Base-by-base conservation (phyloP, 1,140 invertebrate genomes). In the Pristionchus pacificus region DNA sequence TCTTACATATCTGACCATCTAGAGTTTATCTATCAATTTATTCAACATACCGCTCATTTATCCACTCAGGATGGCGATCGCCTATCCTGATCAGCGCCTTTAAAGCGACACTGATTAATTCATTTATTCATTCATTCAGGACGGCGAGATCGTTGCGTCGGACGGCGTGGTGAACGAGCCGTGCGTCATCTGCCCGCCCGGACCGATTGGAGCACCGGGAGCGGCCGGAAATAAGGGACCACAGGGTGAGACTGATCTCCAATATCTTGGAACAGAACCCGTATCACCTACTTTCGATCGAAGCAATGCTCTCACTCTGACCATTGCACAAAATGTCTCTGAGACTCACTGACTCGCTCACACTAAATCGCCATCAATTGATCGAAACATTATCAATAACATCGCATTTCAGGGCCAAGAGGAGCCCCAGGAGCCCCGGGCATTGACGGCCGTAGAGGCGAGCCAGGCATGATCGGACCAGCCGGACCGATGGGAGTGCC, bases 141-240 rank as follows among this genome's bases (percentile, higher is more conserved):
- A 72, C 32, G 74, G 71, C 32, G 70, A 68, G 24, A 65, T 75
- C 31, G 58, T 13, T 19, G 55, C 68, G 29, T 72, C 65, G 19
- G 74, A 76, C 55, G 72, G 75, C 57, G 61, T 70, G 57, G 71
- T 61, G 58, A 49, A 49, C 60, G 74, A 77, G 61, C 76, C 74
- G 49, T 77, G 76, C 55, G 38, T 77, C 58, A 77, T 77, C 74
- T 77, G 76, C 70, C 76, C 74, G 49, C 76, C 76, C 64, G 76
- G 76, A 71, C 31, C 75, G 2, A 31, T 68, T 62, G 75, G 75
- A 66, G 59, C 68, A 49, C 29, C 61, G 27, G 75, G 75, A 71
- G 58, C 61, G 32, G 33, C 67, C 28, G 75, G 75, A 74, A 38
- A 74, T 73, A 76, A 75, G 60, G 75, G 75, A 71, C 75, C 75